Evolutionary conservation across 2,113 vertebrate species (phyloP).

Genomic region (Platichthys flesus): DNA sequence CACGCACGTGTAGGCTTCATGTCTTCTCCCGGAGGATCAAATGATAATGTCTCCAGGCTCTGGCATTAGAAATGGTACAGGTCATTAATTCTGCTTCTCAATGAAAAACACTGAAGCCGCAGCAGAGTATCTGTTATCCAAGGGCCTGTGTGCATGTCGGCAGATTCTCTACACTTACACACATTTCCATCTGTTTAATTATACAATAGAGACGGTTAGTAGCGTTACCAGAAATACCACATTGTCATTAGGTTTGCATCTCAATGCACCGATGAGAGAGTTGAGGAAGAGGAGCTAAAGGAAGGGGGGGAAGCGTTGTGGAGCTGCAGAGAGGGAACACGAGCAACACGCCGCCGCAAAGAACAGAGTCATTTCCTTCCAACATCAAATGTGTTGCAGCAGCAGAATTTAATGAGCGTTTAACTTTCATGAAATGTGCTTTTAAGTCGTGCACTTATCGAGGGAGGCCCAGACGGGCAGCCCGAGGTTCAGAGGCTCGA

Average conservation of each 20-base stretch:
- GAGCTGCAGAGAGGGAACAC: background rate
- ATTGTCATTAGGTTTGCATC: background rate
- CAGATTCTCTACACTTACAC: conserved; percentile 1
- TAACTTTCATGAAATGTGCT: background rate
- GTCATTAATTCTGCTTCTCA: conserved; percentile 45
- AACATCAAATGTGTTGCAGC: conserved; percentile 9
- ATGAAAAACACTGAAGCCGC: background rate
- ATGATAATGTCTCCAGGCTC: conserved; percentile 13
- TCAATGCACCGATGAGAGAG: background rate
- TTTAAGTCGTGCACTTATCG: conserved; percentile 18
- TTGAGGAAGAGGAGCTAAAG: background rate
- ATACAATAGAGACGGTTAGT: conserved; percentile 18
- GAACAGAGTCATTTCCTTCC: background rate
- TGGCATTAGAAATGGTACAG: conserved; percentile 18
- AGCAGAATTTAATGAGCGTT: conserved; percentile 27
- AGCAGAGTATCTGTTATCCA: background rate
- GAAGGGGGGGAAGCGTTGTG: background rate
- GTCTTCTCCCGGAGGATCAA: conserved; percentile 26
- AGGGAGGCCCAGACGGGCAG: too few species aligned
- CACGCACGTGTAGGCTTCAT: background rate
- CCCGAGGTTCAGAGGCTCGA: too few species aligned
- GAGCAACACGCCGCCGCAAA: conserved; percentile 9
- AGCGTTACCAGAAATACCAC: conserved; percentile 27
- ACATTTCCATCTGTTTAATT: conserved; percentile 29
- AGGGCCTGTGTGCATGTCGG: background rate